A percentile compares a stretch with the other conserved stretches of the same genome.
phyloP scores from a whole-genome alignment of 35 echinoderm and acorn worm genomes.

The Acanthaster planci region DNA sequence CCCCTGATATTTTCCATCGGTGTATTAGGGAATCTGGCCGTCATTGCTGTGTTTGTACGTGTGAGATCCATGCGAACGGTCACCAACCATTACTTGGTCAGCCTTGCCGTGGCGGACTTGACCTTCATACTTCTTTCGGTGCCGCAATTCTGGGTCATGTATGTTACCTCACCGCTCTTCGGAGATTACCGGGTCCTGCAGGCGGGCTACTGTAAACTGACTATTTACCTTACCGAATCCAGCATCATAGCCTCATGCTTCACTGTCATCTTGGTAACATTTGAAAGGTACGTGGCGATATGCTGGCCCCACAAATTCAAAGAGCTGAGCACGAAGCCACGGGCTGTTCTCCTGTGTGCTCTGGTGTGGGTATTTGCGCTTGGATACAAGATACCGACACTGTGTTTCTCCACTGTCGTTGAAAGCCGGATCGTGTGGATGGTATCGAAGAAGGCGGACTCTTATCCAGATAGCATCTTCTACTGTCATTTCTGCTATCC shows the following conservation, averaged over 20 bases:
- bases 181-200: slow-evolving; percentile 62
- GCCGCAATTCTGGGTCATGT: slow-evolving; percentile 84
- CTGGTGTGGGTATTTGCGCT: slow-evolving; percentile 75
- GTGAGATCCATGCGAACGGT: slow-evolving; percentile 88
- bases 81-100: slow-evolving; percentile 86
- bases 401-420: slow-evolving; percentile 45
- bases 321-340: slow-evolving; percentile 74
- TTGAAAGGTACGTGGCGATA: slow-evolving; percentile 89
- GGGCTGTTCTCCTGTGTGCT: slow-evolving; percentile 65
- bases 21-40: slow-evolving; percentile 78
- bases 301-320: slow-evolving; percentile 95
- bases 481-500: slow-evolving; percentile 58
- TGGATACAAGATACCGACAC: slow-evolving; percentile 63
- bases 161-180: slow-evolving; percentile 58
- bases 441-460: no score
- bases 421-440: slow-evolving; percentile 22
- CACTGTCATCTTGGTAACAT: slow-evolving; percentile 80
- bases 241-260: slow-evolving; percentile 77
- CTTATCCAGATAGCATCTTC: slow-evolving; percentile 3
- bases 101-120: slow-evolving; percentile 80
- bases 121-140: slow-evolving; percentile 77
- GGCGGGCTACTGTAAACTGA: slow-evolving; percentile 63
- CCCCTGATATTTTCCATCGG: slow-evolving; percentile 89
- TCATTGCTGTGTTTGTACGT: slow-evolving; percentile 80
- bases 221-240: slow-evolving; percentile 56